These are phyloP conservation scores for Pygmarrhopalites habei DNA, from an alignment of 1,140 invertebrate genomes.

Conservation along the genomic window DNA sequence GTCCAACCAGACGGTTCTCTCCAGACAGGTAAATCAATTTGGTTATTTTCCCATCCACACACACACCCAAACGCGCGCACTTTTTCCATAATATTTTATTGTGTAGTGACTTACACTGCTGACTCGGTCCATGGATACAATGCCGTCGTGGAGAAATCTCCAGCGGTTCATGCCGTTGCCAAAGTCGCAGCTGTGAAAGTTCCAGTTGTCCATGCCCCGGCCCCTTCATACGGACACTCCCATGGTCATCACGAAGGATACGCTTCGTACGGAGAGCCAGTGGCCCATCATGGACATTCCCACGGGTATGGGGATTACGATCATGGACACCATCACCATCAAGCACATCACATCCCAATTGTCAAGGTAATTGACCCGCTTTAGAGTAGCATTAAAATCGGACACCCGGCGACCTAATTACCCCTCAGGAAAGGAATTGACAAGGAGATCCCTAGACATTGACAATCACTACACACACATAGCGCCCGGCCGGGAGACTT, in stretches of 20 bases:
- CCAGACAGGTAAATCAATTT: slow-evolving; percentile 17
- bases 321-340: background rate
- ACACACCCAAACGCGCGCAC: too few relatives aligned
- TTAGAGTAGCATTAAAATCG: background rate
- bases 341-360: background rate
- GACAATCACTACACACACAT: too few relatives aligned
- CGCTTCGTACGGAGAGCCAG: background rate
- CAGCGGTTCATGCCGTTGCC: slow-evolving; percentile 12
- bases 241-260: background rate
- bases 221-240: background rate
- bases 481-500: too few relatives aligned
- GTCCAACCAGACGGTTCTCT: slow-evolving; percentile 38
- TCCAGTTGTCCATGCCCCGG: background rate
- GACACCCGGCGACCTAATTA: background rate
- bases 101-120: slow-evolving; percentile 9
- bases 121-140: slow-evolving; percentile 16
- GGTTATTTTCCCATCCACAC: too few relatives aligned
- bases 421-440: background rate
- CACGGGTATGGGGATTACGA: background rate
- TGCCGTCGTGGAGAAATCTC: slow-evolving; percentile 15
- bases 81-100: slow-evolving; percentile 43
- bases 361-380: slow-evolving; percentile 1
- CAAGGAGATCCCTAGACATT: too few relatives aligned
- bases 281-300: too few relatives aligned
- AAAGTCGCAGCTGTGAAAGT: background rate